Evolutionary conservation across 2,797 vertebrate genomes (phyloP).

Genomic region (Eupleurogrammus muticus): DNA sequence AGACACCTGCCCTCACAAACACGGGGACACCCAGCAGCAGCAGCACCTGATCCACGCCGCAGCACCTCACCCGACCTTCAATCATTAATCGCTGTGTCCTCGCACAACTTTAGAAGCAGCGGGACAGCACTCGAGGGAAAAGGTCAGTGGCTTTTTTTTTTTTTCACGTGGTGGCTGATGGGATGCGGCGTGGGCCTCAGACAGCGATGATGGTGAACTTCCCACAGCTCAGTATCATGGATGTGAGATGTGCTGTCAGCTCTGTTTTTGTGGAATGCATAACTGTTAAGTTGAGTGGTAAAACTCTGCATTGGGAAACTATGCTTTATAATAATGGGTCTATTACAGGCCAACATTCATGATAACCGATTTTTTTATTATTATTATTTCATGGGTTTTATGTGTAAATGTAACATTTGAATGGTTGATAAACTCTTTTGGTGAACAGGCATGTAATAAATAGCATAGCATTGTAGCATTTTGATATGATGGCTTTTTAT

Average conservation of each 20-base stretch:
- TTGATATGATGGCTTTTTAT: no score
- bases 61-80: conserved; percentile 24
- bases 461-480: background rate
- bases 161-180: conserved; percentile 25
- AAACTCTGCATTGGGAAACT: background rate
- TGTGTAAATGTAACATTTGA: background rate
- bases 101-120: conserved; percentile 3
- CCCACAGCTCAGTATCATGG: conserved; percentile 6
- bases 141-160: conserved; percentile 70
- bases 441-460: background rate
- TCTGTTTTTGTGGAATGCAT: conserved; percentile 39
- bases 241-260: conserved; percentile 13
- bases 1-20: conserved; percentile 64
- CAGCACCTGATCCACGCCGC: conserved; percentile 49
- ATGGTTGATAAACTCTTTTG: no score
- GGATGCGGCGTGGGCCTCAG: conserved; percentile 1
- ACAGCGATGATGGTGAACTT: conserved; percentile 6
- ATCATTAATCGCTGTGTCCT: background rate
- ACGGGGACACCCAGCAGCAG: conserved; percentile 33
- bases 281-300: conserved; percentile 12
- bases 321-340: conserved; percentile 21
- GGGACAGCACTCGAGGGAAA: conserved; percentile 1
- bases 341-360: background rate
- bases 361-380: background rate
- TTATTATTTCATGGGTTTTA: background rate